phyloP scores from a whole-genome alignment of 2,797 vertebrate species.

The Ispidina picta region DNA sequence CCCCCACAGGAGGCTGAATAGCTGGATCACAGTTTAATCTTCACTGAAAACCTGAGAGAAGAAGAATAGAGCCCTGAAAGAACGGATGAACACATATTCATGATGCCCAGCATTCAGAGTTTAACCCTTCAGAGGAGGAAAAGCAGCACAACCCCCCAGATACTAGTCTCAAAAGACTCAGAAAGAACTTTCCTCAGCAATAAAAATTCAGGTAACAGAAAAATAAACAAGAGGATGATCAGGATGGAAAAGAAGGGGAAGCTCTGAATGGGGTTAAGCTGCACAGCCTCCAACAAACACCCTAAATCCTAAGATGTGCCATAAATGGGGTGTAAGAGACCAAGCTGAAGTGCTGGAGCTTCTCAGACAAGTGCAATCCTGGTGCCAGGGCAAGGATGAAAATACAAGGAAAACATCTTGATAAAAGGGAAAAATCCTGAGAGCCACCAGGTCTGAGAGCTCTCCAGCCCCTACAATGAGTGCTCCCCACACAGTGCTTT shows the following conservation, averaged over 20 bases:
- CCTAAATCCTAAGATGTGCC: neutral
- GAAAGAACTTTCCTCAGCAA: neutral
- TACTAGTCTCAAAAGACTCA: neutral
- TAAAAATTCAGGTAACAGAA: neutral
- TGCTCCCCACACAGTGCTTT: neutral
- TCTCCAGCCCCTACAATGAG: neutral
- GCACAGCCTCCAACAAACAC: neutral
- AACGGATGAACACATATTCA: neutral
- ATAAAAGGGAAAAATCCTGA: neutral
- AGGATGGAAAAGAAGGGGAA: neutral
- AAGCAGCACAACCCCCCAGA: neutral
- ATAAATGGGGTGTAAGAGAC: neutral
- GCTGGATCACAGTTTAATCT: constrained; percentile 46
- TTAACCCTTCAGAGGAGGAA: constrained; percentile 10
- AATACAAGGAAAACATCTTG: neutral
- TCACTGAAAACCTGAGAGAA: constrained; percentile 22
- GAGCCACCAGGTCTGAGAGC: neutral
- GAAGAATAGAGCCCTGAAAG: constrained; percentile 22
- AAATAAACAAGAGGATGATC: neutral
- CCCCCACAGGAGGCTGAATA: constrained; percentile 29
- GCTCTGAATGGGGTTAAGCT: neutral
- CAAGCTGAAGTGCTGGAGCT: neutral
- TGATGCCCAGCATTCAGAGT: neutral
- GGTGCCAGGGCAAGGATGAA: neutral
- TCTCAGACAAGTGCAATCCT: neutral